Percentiles rank a stretch among this genome's conserved stretches.
These are phyloP conservation scores for Mirounga angustirostris DNA, from an alignment of 2,113 vertebrate species.

Conservation along the genomic window DNA sequence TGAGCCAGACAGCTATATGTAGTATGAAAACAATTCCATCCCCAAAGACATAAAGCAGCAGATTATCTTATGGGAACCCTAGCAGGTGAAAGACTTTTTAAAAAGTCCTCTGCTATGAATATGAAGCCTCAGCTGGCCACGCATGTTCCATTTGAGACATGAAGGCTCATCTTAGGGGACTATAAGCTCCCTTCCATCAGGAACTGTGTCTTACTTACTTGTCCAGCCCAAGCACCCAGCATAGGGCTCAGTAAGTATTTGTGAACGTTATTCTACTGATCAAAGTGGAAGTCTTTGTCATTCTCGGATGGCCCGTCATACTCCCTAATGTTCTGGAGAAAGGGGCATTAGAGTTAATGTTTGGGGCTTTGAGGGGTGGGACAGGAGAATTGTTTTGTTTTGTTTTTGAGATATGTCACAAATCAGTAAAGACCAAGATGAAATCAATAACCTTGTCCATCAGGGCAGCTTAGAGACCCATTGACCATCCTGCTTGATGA, in stretches of 20 bases:
- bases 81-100: slow-evolving; percentile 24
- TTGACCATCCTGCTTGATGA: background rate
- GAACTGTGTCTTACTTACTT: background rate
- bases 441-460: background rate
- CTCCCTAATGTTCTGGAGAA: background rate
- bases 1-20: background rate
- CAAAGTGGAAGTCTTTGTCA: background rate
- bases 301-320: background rate
- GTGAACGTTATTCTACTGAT: background rate
- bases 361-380: too few relatives aligned
- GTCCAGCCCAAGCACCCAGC: background rate
- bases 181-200: background rate
- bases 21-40: slow-evolving; percentile 37
- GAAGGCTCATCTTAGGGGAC: background rate
- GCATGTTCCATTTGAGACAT: background rate
- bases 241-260: background rate
- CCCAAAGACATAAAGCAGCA: slow-evolving; percentile 30
- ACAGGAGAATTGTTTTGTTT: background rate
- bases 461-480: background rate
- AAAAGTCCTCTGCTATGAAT: slow-evolving; percentile 28
- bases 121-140: background rate
- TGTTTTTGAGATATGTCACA: background rate
- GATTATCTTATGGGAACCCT: background rate
- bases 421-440: background rate
- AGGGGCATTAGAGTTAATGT: background rate